phyloP scores from a whole-genome alignment of 1,140 invertebrate genomes.

The Drosophila serrata region DNA sequence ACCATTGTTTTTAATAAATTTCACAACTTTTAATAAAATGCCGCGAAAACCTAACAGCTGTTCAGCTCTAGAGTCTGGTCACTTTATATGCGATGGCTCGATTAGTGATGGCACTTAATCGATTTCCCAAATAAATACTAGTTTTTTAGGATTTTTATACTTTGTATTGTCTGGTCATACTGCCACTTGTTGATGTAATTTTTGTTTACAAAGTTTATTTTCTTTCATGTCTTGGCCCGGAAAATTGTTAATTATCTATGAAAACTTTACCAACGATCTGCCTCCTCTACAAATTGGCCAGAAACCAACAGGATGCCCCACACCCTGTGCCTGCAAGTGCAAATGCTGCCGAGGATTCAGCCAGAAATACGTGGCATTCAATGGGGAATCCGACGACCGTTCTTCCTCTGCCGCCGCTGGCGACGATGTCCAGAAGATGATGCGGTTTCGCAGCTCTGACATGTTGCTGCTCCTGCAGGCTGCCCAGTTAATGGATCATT shows the following conservation, averaged over 20 bases:
- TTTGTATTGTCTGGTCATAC: not conserved
- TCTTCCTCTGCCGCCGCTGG: not conserved
- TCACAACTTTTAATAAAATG: conserved; percentile 3
- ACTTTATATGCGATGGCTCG: not conserved
- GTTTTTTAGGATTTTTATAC: not conserved
- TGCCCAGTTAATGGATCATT: conserved; percentile 33
- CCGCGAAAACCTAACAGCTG: conserved; percentile 27
- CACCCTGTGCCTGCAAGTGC: conserved; percentile 33
- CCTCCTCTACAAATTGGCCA: not conserved
- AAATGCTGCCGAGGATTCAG: conserved; percentile 40
- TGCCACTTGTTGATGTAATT: conserved; percentile 20
- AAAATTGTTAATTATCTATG: conserved; percentile 29
- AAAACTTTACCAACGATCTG: conserved; percentile 37
- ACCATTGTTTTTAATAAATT: conserved; percentile 29
- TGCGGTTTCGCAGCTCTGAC: conserved; percentile 42
- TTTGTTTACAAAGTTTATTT: conserved; percentile 28
- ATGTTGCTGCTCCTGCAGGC: conserved; percentile 35
- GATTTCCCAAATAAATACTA: not conserved
- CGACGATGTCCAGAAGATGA: conserved; percentile 47
- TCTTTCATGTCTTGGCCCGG: conserved; percentile 47
- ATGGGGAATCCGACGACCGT: conserved; percentile 20
- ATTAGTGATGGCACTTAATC: not conserved
- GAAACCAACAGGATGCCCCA: conserved; percentile 6
- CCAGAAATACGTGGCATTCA: conserved; percentile 51
- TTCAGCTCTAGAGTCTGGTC: not conserved